phyloP scores from a whole-genome alignment of 2,113 vertebrate genomes.

The Labrus mixtus region DNA sequence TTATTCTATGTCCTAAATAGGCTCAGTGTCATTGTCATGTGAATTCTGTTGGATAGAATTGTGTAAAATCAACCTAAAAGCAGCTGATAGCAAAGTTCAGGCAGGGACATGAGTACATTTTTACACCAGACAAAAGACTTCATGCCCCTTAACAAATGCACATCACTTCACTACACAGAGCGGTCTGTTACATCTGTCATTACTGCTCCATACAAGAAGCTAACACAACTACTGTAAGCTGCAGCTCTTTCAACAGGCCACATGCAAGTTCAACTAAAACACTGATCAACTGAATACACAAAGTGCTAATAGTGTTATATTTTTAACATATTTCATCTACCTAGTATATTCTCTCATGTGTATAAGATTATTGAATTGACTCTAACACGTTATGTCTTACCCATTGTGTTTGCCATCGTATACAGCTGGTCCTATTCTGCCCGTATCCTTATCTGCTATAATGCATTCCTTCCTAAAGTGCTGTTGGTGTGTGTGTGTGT shows the following conservation, averaged over 20 bases:
- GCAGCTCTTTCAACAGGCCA: neutral
- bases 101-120: constrained; percentile 1
- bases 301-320: neutral
- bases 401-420: neutral
- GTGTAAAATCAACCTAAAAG: no score
- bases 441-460: constrained; percentile 49
- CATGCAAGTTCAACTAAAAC: neutral
- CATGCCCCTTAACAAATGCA: neutral
- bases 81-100: neutral
- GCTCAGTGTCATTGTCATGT: no score
- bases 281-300: no score
- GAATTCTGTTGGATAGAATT: no score
- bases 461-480: constrained; percentile 62
- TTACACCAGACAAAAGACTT: no score
- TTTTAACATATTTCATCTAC: no score
- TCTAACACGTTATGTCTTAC: neutral
- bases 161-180: no score
- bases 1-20: no score
- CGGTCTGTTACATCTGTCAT: no score
- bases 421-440: constrained; percentile 1
- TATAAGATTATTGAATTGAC: neutral
- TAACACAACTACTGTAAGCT: no score
- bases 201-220: no score
- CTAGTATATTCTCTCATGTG: no score
- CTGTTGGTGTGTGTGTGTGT: neutral